Evolutionary conservation across 2,797 vertebrate species (phyloP), one percentile per base, ranked within the genome.

Genomic region (Calcarius lapponicus): DNA sequence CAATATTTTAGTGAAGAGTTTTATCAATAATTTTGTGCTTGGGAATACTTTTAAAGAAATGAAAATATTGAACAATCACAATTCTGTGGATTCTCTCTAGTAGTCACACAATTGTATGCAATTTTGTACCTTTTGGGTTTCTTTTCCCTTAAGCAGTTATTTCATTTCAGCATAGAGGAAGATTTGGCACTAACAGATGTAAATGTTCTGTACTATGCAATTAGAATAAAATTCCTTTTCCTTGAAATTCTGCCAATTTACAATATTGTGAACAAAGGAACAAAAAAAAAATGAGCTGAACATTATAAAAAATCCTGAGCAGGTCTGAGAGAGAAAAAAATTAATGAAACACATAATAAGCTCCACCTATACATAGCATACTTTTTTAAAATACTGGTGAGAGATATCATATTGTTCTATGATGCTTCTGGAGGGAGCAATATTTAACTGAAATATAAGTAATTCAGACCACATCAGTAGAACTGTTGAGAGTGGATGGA

Each of bases 201-300:
- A 72, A 48, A 95, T 95, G n/a, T 69, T 76, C 53, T 34, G 40
- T 48, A 67, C 66, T 71, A 8, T 61, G 65, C 57, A 96, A 91
- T 72, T 80, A 40, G 85, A 61, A 70, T 65, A 54, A 91, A 93
- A 83, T 74, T 26, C 2, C 51, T 91, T 73, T 71, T 61, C 53
- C 67, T 90, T 84, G 86, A 97, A 96, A 92, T 64, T 79, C 43
- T n/a, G 64, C 65, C 62, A 74, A 61, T 48, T 92, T 82, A 73
- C 51, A 78, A 57, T 65, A 60, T 28, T 57, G 47, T 45, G 42
- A 61, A 67, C 32, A 94, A 57, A 96, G 40, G 50, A 86, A 47
- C 9, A 70, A 85, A 65, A 65, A 72, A 67, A 36, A 60, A 28
- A 19, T 4, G 14, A 50, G 14, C 53, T 82, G 38, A 93, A 91